These are phyloP conservation scores for Callopanchax toddi DNA, from an alignment of 2,113 vertebrate species.

Conservation along the genomic window DNA sequence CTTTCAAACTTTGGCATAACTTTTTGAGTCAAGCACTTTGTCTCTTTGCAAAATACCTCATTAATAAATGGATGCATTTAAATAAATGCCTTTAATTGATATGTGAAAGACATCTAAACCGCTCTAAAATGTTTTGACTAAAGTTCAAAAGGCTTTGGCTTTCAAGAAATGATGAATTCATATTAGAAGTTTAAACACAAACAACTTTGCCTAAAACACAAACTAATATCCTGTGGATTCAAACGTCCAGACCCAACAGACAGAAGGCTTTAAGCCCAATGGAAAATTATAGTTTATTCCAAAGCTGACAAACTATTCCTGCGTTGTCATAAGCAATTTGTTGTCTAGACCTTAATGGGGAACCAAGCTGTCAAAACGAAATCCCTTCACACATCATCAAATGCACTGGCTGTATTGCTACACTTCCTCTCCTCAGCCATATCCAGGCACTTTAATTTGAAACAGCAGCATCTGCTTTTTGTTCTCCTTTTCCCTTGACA, in stretches of 20 bases:
- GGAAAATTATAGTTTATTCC: neutral
- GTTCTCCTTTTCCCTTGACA: conserved; percentile 21
- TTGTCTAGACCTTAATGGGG: conserved; percentile 35
- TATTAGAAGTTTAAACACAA: too few relatives aligned
- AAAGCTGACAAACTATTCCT: conserved; percentile 10
- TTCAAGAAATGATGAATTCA: too few relatives aligned
- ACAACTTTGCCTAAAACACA: neutral
- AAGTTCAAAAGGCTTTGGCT: too few relatives aligned
- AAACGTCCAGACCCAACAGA: neutral
- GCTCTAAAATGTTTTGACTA: too few relatives aligned
- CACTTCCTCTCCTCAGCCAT: conserved; percentile 43
- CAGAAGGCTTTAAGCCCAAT: neutral
- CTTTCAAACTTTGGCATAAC: too few relatives aligned
- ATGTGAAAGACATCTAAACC: too few relatives aligned
- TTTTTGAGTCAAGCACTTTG: too few relatives aligned
- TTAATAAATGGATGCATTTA: too few relatives aligned
- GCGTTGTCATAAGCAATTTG: conserved; percentile 26
- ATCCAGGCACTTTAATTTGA: conserved; percentile 47
- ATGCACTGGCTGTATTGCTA: conserved; percentile 24
- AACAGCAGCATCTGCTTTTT: conserved; percentile 55
- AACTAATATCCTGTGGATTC: neutral
- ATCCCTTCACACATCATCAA: conserved; percentile 49
- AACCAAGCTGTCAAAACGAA: conserved; percentile 51
- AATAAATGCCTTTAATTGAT: too few relatives aligned
- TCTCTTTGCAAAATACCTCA: too few relatives aligned